Conservation (phyloP, 2,113 vertebrate species). For the Morone saxatilis region DNA sequence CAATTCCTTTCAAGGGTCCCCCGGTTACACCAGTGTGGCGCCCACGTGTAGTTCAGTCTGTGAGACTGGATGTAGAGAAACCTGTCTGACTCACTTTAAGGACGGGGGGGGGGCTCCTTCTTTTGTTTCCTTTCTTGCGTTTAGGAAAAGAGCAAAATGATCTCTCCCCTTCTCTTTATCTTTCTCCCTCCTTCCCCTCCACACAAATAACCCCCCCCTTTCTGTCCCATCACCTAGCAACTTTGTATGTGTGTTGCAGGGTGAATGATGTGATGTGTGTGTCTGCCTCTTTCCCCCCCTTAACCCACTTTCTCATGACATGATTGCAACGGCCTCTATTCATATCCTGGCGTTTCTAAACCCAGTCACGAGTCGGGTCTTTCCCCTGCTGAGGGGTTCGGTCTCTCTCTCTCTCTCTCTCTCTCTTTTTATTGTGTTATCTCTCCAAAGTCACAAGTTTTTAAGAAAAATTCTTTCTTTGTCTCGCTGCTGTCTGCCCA, state of each 20-base stretch:
- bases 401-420: not conserved
- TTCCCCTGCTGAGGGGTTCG: slow-evolving; percentile 18
- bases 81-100: slow-evolving; percentile 63
- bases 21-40: slow-evolving; percentile 16
- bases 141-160: slow-evolving; percentile 17
- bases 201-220: slow-evolving; percentile 42
- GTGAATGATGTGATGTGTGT: slow-evolving; percentile 24
- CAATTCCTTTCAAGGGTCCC: not conserved
- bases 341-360: slow-evolving; percentile 43
- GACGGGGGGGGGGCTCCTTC: slow-evolving; percentile 9
- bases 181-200: not conserved
- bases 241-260: slow-evolving; percentile 46
- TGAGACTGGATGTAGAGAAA: slow-evolving; percentile 50
- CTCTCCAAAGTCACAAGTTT: slow-evolving; percentile 52
- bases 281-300: not conserved
- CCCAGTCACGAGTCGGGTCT: slow-evolving; percentile 48
- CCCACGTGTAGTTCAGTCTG: slow-evolving; percentile 37
- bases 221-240: slow-evolving; percentile 65
- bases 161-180: not conserved
- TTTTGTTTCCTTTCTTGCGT: slow-evolving; percentile 48
- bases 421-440: slow-evolving; percentile 28
- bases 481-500: slow-evolving; percentile 5
- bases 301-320: slow-evolving; percentile 30
- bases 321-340: slow-evolving; percentile 42
- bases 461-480: slow-evolving; percentile 33